A percentile compares a stretch with the other conserved stretches of the same genome.
Evolutionary conservation across 2,797 vertebrate genomes (phyloP).

Genomic region (Rhinophrynus dorsalis): DNA sequence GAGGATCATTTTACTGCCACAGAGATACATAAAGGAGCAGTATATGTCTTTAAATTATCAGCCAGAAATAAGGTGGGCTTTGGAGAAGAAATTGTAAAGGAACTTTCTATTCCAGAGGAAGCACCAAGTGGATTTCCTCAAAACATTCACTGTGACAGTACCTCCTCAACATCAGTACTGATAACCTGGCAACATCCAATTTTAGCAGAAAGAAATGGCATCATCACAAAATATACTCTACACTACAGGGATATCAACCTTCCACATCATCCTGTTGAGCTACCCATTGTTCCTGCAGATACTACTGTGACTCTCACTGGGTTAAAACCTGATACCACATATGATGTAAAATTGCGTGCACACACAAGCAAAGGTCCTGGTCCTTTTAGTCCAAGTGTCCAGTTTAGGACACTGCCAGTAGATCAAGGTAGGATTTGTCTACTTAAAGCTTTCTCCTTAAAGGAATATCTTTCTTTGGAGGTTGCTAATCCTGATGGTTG

Average conservation of each 20-base stretch:
- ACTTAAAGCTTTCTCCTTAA: constrained; percentile 73
- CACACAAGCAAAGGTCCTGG: constrained; percentile 98
- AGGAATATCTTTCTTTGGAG: constrained; percentile 74
- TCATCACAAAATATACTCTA: constrained; percentile 90
- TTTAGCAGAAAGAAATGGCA: constrained; percentile 90
- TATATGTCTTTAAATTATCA: constrained; percentile 90
- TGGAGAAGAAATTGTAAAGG: constrained; percentile 95
- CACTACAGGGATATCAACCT: constrained; percentile 98
- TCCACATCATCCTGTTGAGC: constrained; percentile 88
- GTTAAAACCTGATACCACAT: constrained; percentile 97
- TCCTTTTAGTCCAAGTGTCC: constrained; percentile 99
- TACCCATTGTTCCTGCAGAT: constrained; percentile 90
- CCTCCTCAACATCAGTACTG: constrained; percentile 88
- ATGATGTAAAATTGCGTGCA: constrained; percentile 99
- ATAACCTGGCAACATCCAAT: constrained; percentile 89
- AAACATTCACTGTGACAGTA: constrained; percentile 85
- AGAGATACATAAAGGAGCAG: constrained; percentile 96
- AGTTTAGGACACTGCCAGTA: constrained; percentile 98
- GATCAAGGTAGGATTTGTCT: constrained; percentile 99
- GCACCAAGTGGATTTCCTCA: constrained; percentile 92
- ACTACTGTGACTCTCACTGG: constrained; percentile 87
- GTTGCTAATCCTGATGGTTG: constrained; percentile 66
- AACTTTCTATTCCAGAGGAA: constrained; percentile 91
- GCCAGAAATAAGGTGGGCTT: constrained; percentile 98
- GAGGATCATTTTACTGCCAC: constrained; percentile 97